Conservation (phyloP, 2,113 vertebrate species). For the Podiceps cristatus region DNA sequence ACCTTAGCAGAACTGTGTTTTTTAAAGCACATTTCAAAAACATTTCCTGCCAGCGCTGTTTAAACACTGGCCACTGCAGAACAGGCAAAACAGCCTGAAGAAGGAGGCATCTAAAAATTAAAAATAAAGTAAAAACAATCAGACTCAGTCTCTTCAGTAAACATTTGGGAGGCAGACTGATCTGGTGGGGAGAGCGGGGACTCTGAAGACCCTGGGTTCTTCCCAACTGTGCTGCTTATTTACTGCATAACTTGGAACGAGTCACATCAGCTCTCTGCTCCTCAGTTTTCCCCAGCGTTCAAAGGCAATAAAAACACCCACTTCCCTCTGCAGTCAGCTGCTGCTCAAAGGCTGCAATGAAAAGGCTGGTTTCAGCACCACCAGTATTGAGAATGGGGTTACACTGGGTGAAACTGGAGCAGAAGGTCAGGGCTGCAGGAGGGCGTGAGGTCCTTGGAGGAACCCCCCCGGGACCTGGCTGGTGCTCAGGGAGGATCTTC, state of each 20-base stretch:
- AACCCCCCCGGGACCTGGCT: background rate
- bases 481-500: background rate
- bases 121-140: constrained; percentile 48
- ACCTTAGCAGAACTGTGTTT: constrained; percentile 40
- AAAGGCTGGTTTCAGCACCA: background rate
- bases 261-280: background rate
- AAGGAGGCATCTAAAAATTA: constrained; percentile 8
- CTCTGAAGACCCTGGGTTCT: constrained; percentile 16
- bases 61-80: constrained; percentile 39
- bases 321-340: background rate
- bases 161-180: constrained; percentile 6
- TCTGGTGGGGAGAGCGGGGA: background rate
- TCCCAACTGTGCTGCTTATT: background rate
- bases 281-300: background rate
- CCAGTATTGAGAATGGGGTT: background rate
- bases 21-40: constrained; percentile 37
- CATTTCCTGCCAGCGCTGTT: constrained; percentile 55
- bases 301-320: background rate
- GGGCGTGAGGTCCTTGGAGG: background rate
- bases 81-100: constrained; percentile 30
- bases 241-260: background rate
- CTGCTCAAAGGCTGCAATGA: background rate
- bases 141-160: constrained; percentile 42
- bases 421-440: background rate
- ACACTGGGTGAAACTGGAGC: background rate